A percentile compares a stretch with the other conserved stretches of the same genome.
These are phyloP conservation scores for Shargacucullia verbasci DNA, from an alignment of 2,888 invertebrate species.

Conservation along the genomic window DNA sequence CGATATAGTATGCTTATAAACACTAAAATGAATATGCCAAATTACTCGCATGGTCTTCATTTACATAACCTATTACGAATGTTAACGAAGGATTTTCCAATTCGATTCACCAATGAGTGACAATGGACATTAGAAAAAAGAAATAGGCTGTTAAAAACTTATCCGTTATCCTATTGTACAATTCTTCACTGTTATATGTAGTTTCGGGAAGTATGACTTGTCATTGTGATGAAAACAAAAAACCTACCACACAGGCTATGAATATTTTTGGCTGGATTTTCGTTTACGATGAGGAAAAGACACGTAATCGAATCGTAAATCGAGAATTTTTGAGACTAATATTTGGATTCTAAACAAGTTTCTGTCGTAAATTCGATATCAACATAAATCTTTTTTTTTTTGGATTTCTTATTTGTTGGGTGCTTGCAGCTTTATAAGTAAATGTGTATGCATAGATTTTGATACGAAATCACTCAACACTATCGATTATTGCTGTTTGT, in stretches of 20 bases:
- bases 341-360: slow-evolving; percentile 28
- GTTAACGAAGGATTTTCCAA: slow-evolving; percentile 32
- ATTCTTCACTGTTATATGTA: slow-evolving; percentile 18
- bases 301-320: too few relatives aligned
- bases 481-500: slow-evolving; percentile 27
- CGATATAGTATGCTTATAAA: background rate
- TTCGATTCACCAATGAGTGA: slow-evolving; percentile 32
- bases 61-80: slow-evolving; percentile 11
- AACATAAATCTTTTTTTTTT: slow-evolving; percentile 27
- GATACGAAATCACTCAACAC: slow-evolving; percentile 12
- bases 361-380: slow-evolving; percentile 35
- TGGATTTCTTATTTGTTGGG: slow-evolving; percentile 33
- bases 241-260: background rate
- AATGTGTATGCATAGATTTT: slow-evolving; percentile 22
- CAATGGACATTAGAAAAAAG: slow-evolving; percentile 43
- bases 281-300: slow-evolving; percentile 30
- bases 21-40: background rate
- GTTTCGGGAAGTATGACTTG: slow-evolving; percentile 33
- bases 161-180: slow-evolving; percentile 11
- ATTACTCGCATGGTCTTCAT: slow-evolving; percentile 16
- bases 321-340: slow-evolving; percentile 17
- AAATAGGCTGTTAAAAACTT: slow-evolving; percentile 4
- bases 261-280: slow-evolving; percentile 20
- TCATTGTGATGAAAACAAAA: slow-evolving; percentile 5
- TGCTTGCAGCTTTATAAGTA: slow-evolving; percentile 2